Evolutionary conservation across 2,113 vertebrate genomes (phyloP).

Genomic region (Micromys minutus): DNA sequence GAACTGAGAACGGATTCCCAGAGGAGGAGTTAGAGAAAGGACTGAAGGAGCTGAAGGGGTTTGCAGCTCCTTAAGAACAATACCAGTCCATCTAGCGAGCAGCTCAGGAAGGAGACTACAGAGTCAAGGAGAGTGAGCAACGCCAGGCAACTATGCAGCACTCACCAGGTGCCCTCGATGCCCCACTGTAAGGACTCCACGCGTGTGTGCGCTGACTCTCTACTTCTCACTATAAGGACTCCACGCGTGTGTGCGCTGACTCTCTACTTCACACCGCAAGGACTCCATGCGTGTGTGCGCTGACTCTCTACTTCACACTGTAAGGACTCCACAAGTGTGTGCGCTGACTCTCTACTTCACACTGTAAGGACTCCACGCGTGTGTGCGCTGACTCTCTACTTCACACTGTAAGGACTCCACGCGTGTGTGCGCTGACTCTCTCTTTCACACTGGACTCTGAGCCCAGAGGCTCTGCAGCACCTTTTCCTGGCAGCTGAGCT

Average conservation of each 20-base stretch:
- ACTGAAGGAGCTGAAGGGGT: no score
- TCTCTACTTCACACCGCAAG: no score
- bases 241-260: no score
- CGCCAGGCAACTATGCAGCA: not conserved
- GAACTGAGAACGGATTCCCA: no score
- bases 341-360: not conserved
- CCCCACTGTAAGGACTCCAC: not conserved
- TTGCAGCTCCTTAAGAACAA: no score
- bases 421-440: not conserved
- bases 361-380: not conserved
- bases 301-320: not conserved
- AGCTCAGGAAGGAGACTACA: not conserved
- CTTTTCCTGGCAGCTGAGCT: not conserved
- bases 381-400: not conserved
- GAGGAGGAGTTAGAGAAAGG: no score
- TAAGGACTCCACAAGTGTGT: not conserved
- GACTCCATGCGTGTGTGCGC: not conserved
- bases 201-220: not conserved
- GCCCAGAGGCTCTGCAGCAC: not conserved
- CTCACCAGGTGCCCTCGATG: not conserved
- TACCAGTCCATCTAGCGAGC: not conserved
- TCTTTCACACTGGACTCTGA: slow-evolving; percentile 24
- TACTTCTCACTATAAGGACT: no score
- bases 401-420: not conserved
- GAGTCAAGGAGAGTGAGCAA: not conserved